Conservation (phyloP, 2,888 invertebrate genomes). For the Pseudococcus viburni region DNA sequence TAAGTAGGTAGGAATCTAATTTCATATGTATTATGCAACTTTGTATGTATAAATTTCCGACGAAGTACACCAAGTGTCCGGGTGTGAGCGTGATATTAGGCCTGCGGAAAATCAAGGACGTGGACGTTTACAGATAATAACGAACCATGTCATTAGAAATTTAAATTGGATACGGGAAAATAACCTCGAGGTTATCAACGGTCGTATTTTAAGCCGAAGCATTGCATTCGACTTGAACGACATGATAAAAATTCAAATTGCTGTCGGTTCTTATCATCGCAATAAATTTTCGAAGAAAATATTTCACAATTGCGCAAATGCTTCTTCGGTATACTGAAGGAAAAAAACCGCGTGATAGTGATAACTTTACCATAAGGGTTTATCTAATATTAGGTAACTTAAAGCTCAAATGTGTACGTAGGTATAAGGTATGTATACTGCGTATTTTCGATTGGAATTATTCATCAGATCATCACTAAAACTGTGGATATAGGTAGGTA, state of each 20-base stretch:
- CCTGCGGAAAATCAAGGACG: background rate
- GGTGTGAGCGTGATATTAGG: background rate
- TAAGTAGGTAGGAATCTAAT: no score
- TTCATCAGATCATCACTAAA: no score
- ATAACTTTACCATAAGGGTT: background rate
- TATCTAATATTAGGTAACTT: no score
- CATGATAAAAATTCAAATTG: background rate
- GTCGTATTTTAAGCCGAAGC: slow-evolving; percentile 2
- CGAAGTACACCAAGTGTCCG: background rate
- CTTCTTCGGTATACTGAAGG: background rate
- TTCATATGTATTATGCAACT: no score
- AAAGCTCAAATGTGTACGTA: no score
- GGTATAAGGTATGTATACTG: no score
- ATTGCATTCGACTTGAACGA: background rate
- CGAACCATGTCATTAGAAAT: slow-evolving; percentile 7
- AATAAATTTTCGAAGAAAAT: background rate
- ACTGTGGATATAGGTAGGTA: no score
- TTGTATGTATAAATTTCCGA: background rate
- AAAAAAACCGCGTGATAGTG: background rate
- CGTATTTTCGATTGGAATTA: no score
- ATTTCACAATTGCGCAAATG: background rate
- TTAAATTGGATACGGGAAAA: slow-evolving; percentile 13
- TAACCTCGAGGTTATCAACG: slow-evolving; percentile 14
- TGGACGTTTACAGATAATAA: background rate
- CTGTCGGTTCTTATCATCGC: background rate